These are phyloP conservation scores for Melanostoma mellinum DNA, from an alignment of 2,888 invertebrate species.

Conservation along the genomic window DNA sequence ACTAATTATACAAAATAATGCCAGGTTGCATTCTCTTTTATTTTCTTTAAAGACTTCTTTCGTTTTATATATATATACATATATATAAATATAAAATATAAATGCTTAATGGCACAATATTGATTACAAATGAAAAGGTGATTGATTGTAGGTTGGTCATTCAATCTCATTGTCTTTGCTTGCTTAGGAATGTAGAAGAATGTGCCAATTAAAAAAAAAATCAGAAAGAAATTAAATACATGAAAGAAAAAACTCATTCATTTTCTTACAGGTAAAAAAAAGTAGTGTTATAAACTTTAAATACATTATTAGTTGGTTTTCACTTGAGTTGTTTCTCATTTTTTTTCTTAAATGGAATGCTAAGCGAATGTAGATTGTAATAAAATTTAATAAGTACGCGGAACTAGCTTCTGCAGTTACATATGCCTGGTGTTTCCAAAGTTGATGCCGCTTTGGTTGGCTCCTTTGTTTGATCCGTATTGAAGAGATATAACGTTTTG, in stretches of 20 bases:
- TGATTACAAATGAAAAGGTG: constrained; percentile 47
- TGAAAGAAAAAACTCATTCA: constrained; percentile 73
- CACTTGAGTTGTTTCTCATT: constrained; percentile 61
- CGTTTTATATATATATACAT: background rate
- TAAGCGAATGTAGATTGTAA: constrained; percentile 55
- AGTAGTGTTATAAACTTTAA: constrained; percentile 46
- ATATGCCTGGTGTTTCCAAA: constrained; percentile 98
- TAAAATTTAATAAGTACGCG: constrained; percentile 60
- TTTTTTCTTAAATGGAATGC: constrained; percentile 72
- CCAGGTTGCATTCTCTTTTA: constrained; percentile 44
- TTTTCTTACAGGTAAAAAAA: constrained; percentile 76
- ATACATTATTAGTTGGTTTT: constrained; percentile 67
- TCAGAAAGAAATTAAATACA: constrained; percentile 25
- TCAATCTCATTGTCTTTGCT: constrained; percentile 52
- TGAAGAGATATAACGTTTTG: constrained; percentile 97
- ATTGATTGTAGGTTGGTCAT: constrained; percentile 47
- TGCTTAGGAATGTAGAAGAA: constrained; percentile 31
- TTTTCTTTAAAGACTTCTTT: background rate
- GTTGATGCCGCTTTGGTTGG: constrained; percentile 97
- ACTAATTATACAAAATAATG: constrained; percentile 65
- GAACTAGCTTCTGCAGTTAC: constrained; percentile 83
- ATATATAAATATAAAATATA: constrained; percentile 51
- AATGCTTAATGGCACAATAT: constrained; percentile 74
- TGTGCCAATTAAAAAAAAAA: constrained; percentile 65
- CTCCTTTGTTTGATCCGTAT: constrained; percentile 98